Evolutionary conservation across 2,888 invertebrate species (phyloP), one percentile per base, ranked within the genome.

Genomic region (Nycteola revayana): DNA sequence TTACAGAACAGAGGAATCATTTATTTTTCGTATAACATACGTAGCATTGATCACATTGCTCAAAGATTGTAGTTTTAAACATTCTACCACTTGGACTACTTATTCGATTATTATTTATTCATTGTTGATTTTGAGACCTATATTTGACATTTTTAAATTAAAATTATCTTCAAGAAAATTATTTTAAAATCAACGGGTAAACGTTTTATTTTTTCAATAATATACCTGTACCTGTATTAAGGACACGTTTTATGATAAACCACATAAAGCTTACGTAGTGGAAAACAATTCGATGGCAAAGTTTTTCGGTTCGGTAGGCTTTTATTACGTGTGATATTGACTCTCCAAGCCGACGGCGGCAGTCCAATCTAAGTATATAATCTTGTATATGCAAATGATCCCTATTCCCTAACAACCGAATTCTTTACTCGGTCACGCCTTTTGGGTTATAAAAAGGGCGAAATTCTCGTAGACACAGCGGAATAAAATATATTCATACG

Each of bases 241-340:
- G 52, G 55, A 61, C 57, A 46, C 56, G 56, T 59, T 62, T 60
- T 57, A 65, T 54, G 52, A 59, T 58, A 61, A 66, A 54, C 44
- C 50, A 49, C 51, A 58, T 60, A 55, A 63, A 65, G 60, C 62
- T 60, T 59, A 66, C 63, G 65, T 66, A 64, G 72, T 66, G 60
- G 65, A 71, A 77, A 81, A 79, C 75, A 80, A 79, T 78, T 77
- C 69, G 56, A 64, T 55, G 62, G 61, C 56, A 56, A 78, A 76
- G 63, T 74, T 76, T 72, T 67, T 66, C 74, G 71, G 60, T 67
- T 67, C 74, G 68, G 64, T 71, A 63, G 72, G 62, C 64, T 63
- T 74, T 76, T 78, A 81, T 79, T 77, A 75, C 75, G 73, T 73
- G 76, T 74, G 74, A 78, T 81, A 80, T 81, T 73, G 79, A 75